Percentiles rank a stretch among this genome's conserved stretches.
Evolutionary conservation across 2,797 vertebrate genomes (phyloP).

Genomic region (Thaleichthys pacificus): DNA sequence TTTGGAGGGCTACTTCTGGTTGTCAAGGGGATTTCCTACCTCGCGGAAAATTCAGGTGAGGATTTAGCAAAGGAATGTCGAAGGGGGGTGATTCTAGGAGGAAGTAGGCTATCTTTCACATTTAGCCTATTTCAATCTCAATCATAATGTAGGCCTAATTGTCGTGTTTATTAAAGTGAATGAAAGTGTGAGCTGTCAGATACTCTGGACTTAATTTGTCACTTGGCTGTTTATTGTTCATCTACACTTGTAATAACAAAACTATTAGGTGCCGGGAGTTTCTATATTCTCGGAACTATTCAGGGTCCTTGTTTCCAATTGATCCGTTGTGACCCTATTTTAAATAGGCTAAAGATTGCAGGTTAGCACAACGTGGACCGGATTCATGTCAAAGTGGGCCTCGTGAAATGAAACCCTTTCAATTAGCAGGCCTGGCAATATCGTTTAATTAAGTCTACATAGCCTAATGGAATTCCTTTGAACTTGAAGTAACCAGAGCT

Average conservation of each 20-base stretch:
- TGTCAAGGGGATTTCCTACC: constrained; percentile 70
- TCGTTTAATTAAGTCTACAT: not conserved
- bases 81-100: constrained; percentile 2
- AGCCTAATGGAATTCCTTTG: constrained; percentile 13
- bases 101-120: not conserved
- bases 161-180: too few species aligned
- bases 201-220: not conserved
- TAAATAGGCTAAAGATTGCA: not conserved
- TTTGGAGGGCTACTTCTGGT: constrained; percentile 76
- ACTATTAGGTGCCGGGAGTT: too few species aligned
- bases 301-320: too few species aligned
- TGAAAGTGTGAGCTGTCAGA: too few species aligned
- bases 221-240: not conserved
- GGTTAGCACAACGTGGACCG: not conserved
- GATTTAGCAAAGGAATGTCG: constrained; percentile 4
- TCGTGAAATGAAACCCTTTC: not conserved
- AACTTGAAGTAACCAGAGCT: constrained; percentile 18
- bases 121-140: too few species aligned
- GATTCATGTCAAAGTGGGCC: not conserved
- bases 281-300: too few species aligned
- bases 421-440: not conserved
- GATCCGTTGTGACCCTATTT: too few species aligned
- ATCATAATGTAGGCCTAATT: too few species aligned
- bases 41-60: constrained; percentile 73
- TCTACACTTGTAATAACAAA: too few species aligned